These are phyloP conservation scores for Ecdyonurus torrentis DNA, from an alignment of 2,888 invertebrate genomes.

Conservation along the genomic window DNA sequence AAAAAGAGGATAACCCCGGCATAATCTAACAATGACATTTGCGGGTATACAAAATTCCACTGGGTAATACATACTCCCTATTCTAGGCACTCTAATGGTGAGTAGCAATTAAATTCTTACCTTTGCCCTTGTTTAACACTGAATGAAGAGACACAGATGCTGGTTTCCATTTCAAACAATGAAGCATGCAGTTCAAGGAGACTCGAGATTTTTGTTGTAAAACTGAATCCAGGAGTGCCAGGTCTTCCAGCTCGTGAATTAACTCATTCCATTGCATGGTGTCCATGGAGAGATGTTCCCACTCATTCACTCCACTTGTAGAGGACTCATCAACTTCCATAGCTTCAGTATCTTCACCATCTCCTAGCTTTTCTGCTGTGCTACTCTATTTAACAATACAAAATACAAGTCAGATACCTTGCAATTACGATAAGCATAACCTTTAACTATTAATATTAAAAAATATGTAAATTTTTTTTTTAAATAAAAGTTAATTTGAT, in stretches of 20 bases:
- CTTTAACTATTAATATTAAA: constrained; percentile 11
- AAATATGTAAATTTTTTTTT: constrained; percentile 4
- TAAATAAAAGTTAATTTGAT: not conserved
- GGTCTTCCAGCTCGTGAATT: constrained; percentile 77
- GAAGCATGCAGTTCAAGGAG: not conserved
- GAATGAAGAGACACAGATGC: constrained; percentile 22
- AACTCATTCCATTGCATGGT: constrained; percentile 73
- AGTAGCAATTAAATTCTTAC: no score
- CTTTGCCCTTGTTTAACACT: constrained; percentile 27
- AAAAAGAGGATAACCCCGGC: no score
- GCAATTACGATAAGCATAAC: no score
- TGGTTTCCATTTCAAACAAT: not conserved
- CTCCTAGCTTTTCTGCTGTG: constrained; percentile 16
- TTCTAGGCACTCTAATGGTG: no score
- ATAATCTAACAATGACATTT: no score
- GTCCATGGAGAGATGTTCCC: constrained; percentile 74
- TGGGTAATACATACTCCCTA: no score
- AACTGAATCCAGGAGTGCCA: constrained; percentile 60
- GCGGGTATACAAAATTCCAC: no score
- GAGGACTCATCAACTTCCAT: constrained; percentile 19
- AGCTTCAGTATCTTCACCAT: constrained; percentile 27
- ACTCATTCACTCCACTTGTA: constrained; percentile 36
- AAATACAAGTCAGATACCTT: no score
- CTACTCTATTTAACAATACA: no score
- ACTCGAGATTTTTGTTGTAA: constrained; percentile 21